Evolutionary conservation across 2,797 vertebrate species (phyloP), one percentile per base, ranked within the genome.

Genomic region (Bovichtus diacanthus): DNA sequence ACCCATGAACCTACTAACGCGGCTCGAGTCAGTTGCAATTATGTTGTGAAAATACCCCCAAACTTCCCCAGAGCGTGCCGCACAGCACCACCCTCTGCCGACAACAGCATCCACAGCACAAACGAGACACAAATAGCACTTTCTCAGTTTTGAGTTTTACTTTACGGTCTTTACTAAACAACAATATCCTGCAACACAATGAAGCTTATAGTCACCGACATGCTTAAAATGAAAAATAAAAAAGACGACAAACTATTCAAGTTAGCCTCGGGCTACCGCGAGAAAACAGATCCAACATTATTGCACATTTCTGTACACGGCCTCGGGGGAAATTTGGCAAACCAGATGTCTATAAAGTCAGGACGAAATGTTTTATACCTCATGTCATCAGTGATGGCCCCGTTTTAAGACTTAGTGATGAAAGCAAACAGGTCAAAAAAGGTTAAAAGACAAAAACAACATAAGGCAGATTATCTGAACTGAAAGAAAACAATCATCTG

Each of bases 271-370:
- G 44, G 60, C 53, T 23, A 59, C 6, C 0, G 25, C 60, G 60
- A 68, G 54, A 81, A 64, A 69, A 87, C 70, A 82, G 41, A 87
- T 60, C 41, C 15, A 61, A 76, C 44, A 41, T 76, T 84, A 88
- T 90, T 89, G 87, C 82, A 90, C 89, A 76, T 85, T 85, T 76
- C 53, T 86, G 65, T 78, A 85, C 73, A 87, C 46, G 79, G 70
- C 65, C 81, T 76, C 53, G 49, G 76, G 82, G 47, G 41, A 79
- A 43, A 63, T 92, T 94, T 94, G 93, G 94, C 92, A 94, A 91
- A 90, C 2, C 58, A 81, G 75, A 84, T 34, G 55, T 80, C 49
- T 58, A 8, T 74, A 46, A 41, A 75, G 31, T 80, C 63, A 54
- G 50, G 46, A 74, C 31, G 74, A 27, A 34, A 49, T 29, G 39